Base-by-base conservation (phyloP, 2,797 vertebrate genomes). In the Buphagus erythrorhynchus region DNA sequence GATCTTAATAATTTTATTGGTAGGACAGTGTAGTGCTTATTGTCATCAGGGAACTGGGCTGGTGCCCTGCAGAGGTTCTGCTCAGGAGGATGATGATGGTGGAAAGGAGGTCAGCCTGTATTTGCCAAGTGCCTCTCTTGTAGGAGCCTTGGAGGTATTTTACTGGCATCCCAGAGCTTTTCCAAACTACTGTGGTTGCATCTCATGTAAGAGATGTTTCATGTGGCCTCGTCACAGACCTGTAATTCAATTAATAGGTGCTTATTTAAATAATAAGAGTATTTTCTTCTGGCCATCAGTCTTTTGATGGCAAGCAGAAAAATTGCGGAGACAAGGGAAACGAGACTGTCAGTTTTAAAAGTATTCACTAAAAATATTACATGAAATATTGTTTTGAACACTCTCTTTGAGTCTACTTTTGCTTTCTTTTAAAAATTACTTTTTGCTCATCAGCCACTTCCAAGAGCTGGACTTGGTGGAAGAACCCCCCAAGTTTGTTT, bases 1-100 rank as follows among this genome's bases (percentile, higher is more conserved):
- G 22, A 72, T 67, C 54, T 78, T 78, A 52, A 63, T 74, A 20
- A 61, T 88, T 86, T 77, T 63, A 63, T 88, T 88, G 80, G 36
- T 51, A 45, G 31, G 48, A 14, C 31, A 26, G 28, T 36, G 3
- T 19, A 15, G 48, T 38, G 66, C 25, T 63, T 21, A 15, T 13
- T 17, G 63, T 15, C 54, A 72, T 40, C 22, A 52, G 49, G 58
- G 45, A 81, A 3, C 33, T 31, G 66, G 40, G 42, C 76, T 79
- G 42, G 38, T 61, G 66, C 42, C 68, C 49, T 65, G 6, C 33
- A 18, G 54, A 26, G 36, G 33, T 51, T 87, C 49, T 26, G 45
- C 38, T 75, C 14, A 18, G 57, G 35, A 48, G 8, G 31, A 22
- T 13, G 13, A 28, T 1, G 1, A 10, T 69, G 40, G 42, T 49